Percentiles rank a stretch among this genome's conserved stretches.
These are phyloP conservation scores for Tapirus terrestris DNA, from an alignment of 2,113 vertebrate genomes.

Conservation along the genomic window DNA sequence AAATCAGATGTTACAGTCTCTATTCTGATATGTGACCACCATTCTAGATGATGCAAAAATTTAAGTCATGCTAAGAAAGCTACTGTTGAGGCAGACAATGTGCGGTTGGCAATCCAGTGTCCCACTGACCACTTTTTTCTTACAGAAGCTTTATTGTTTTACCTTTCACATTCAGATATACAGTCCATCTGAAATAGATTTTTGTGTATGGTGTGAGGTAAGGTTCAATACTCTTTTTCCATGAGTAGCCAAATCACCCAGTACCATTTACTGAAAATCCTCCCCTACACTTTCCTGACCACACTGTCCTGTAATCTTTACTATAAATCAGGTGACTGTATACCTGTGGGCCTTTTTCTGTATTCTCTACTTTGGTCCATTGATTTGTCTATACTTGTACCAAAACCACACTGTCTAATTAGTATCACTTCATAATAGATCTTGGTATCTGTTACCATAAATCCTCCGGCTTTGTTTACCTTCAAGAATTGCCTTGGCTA, in stretches of 20 bases:
- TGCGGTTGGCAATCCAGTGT: conserved; percentile 94
- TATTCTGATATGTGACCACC: conserved; percentile 93
- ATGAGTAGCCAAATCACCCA: not conserved
- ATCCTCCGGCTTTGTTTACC: not conserved
- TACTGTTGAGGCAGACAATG: conserved; percentile 92
- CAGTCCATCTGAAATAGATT: not conserved
- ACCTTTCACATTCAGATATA: not conserved
- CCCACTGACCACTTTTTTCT: conserved; percentile 93
- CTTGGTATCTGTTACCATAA: not conserved
- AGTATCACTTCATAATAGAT: not conserved
- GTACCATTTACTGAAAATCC: not conserved
- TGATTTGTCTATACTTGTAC: not conserved
- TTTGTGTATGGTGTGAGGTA: not conserved
- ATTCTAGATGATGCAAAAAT: conserved; percentile 96
- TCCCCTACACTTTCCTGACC: not conserved
- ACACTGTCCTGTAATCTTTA: not conserved
- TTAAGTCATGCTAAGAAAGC: conserved; percentile 94
- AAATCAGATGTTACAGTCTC: conserved; percentile 97
- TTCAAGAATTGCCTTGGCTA: not conserved
- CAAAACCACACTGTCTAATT: not conserved
- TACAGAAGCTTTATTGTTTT: not conserved
- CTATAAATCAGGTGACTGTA: not conserved
- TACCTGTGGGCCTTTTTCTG: not conserved
- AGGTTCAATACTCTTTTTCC: not conserved
- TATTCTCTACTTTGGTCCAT: not conserved